A percentile compares a stretch with the other conserved stretches of the same genome.
phyloP scores from a whole-genome alignment of 2,888 invertebrate genomes.

The Halocaridina rubra region DNA sequence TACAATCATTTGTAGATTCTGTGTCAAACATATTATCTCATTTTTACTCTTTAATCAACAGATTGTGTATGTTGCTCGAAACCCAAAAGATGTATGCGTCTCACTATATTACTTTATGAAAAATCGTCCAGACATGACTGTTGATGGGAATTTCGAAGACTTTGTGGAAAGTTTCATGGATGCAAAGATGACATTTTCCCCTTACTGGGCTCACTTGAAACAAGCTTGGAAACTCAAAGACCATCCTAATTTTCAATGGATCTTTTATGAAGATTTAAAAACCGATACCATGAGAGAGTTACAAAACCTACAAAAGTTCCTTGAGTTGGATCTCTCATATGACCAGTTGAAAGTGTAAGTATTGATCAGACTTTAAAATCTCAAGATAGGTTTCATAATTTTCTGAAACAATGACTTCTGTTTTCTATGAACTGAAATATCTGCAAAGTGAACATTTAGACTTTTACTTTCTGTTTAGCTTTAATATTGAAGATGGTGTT shows the following conservation, averaged over 20 bases:
- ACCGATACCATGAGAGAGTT: not conserved
- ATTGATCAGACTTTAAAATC: too few species aligned
- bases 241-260: not conserved
- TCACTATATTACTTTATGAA: not conserved
- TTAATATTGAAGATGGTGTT: too few species aligned
- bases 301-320: not conserved
- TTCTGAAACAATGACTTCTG: too few species aligned
- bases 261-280: not conserved
- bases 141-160: not conserved
- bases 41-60: not conserved
- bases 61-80: conserved; percentile 6
- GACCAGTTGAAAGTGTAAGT: not conserved
- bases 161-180: not conserved
- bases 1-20: not conserved
- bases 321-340: not conserved
- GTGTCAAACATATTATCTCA: not conserved
- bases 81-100: not conserved
- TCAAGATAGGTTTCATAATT: too few species aligned
- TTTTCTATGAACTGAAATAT: too few species aligned
- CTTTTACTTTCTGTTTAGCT: too few species aligned
- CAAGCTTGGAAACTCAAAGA: not conserved
- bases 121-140: not conserved
- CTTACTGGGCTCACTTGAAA: not conserved
- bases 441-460: too few species aligned
- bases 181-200: not conserved